Evolutionary conservation across 2,888 invertebrate genomes (phyloP).

Genomic region (Caradrina clavipalpis): DNA sequence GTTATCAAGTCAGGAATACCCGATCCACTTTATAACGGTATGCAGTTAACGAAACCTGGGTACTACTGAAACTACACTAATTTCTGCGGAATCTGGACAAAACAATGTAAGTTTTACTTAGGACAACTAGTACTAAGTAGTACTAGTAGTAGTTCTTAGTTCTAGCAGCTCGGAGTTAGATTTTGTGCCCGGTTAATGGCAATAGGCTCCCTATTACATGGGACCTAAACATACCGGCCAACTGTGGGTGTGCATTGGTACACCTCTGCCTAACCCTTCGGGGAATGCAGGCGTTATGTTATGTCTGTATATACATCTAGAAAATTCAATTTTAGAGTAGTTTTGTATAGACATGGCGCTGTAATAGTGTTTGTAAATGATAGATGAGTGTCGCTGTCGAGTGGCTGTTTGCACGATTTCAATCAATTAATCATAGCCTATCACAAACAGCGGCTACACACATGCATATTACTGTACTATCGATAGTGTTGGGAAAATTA

Average conservation of each 20-base stretch:
- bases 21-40: too few species aligned
- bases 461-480: conserved; percentile 1
- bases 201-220: too few species aligned
- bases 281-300: too few species aligned
- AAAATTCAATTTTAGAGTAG: conserved; percentile 36
- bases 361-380: conserved; percentile 46
- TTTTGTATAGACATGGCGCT: conserved; percentile 34
- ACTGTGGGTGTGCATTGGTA: too few species aligned
- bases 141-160: too few species aligned
- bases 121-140: too few species aligned
- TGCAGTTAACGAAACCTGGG: not conserved
- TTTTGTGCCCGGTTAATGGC: too few species aligned
- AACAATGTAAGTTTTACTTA: not conserved
- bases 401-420: conserved; percentile 52
- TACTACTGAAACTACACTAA: not conserved
- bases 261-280: too few species aligned
- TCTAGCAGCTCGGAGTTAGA: too few species aligned
- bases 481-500: conserved; percentile 19
- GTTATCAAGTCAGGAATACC: too few species aligned
- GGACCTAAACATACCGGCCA: too few species aligned
- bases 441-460: conserved; percentile 27
- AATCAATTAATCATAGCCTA: conserved; percentile 56
- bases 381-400: conserved; percentile 40
- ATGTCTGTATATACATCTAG: too few species aligned
- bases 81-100: not conserved